Conservation (phyloP, 2,113 vertebrate species). For the Agapornis roseicollis region DNA sequence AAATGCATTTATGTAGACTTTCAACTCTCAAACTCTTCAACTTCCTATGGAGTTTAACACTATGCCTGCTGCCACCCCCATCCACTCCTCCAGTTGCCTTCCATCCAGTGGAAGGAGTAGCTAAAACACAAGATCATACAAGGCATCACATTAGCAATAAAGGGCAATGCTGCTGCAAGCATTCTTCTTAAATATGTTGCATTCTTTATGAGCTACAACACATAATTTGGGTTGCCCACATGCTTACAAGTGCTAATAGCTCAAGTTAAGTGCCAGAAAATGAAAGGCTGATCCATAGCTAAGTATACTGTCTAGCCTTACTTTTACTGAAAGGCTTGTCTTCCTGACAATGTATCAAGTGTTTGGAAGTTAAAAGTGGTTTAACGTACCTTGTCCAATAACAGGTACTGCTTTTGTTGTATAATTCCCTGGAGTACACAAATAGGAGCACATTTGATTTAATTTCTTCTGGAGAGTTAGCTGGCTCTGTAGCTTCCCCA, state of each 20-base stretch:
- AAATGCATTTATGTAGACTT: not conserved
- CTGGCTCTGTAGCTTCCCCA: not conserved
- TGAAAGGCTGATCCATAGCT: not conserved
- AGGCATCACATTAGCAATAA: not conserved
- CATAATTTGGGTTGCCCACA: not conserved
- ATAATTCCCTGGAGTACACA: not conserved
- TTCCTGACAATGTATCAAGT: not conserved
- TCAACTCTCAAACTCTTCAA: not conserved
- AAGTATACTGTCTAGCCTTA: not conserved
- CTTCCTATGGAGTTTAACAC: not conserved
- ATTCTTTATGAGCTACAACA: not conserved
- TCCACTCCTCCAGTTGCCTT: not conserved
- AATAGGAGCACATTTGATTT: not conserved
- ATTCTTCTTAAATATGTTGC: not conserved
- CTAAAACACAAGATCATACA: not conserved
- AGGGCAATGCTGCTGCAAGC: fast-evolving
- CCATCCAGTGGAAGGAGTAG: not conserved
- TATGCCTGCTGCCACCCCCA: not conserved
- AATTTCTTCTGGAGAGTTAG: not conserved
- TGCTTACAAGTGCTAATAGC: not conserved
- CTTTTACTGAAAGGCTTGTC: not conserved
- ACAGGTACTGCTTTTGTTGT: not conserved
- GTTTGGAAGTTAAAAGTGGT: not conserved
- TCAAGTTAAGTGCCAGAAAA: not conserved
- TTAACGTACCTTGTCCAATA: not conserved